phyloP scores from a whole-genome alignment of 2,113 vertebrate species.

The Saguinus midas region DNA sequence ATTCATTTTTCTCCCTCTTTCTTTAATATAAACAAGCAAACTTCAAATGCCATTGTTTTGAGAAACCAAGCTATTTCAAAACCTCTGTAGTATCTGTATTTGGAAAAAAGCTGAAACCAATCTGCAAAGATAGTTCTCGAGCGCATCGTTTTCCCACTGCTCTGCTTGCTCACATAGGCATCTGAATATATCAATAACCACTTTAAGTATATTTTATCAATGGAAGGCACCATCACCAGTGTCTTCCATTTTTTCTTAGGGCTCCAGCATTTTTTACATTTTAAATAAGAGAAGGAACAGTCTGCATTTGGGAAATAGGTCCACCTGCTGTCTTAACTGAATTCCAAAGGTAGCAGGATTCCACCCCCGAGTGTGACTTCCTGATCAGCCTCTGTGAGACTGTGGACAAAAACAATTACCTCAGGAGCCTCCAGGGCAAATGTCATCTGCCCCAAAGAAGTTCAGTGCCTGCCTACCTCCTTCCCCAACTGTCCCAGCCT shows the following conservation, averaged over 20 bases:
- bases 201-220: slow-evolving; percentile 80
- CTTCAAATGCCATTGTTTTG: slow-evolving; percentile 84
- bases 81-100: slow-evolving; percentile 92
- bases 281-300: slow-evolving; percentile 85
- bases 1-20: slow-evolving; percentile 80
- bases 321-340: slow-evolving; percentile 79
- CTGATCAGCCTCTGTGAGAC: background rate
- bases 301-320: slow-evolving; percentile 82
- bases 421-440: background rate
- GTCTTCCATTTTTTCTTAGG: slow-evolving; percentile 84
- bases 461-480: background rate
- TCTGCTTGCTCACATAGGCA: slow-evolving; percentile 88
- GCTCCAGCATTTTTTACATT: slow-evolving; percentile 84
- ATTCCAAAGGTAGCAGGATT: slow-evolving; percentile 18
- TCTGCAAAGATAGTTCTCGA: slow-evolving; percentile 90
- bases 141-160: slow-evolving; percentile 86
- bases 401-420: background rate
- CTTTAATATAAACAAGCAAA: slow-evolving; percentile 85
- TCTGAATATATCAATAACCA: slow-evolving; percentile 88
- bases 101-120: slow-evolving; percentile 91
- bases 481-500: background rate
- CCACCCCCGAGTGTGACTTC: background rate
- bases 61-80: slow-evolving; percentile 90
- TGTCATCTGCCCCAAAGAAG: background rate
- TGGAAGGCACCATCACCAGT: slow-evolving; percentile 80